A percentile compares a stretch with the other conserved stretches of the same genome.
These are phyloP conservation scores for Phalera bucephala DNA, from an alignment of 2,888 invertebrate species.

Conservation along the genomic window DNA sequence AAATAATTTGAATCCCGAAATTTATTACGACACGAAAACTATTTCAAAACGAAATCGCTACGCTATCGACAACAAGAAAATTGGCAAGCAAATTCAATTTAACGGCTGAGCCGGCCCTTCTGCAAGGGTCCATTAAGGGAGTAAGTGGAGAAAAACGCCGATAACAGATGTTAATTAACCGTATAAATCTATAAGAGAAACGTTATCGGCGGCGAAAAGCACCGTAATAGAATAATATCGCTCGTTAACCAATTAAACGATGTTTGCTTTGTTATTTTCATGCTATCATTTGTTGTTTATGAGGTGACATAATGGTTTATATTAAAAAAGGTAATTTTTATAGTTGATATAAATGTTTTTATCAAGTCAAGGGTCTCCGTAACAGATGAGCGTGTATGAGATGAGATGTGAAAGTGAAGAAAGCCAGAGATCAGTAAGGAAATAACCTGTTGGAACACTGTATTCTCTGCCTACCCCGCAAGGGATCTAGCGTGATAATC, in stretches of 20 bases:
- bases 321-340: constrained; percentile 11
- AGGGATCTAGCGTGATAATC: too few species aligned
- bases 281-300: constrained; percentile 13
- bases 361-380: too few species aligned
- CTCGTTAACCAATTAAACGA: constrained; percentile 32
- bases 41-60: constrained; percentile 31
- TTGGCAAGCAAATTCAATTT: constrained; percentile 64
- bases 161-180: constrained; percentile 77
- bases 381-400: too few species aligned
- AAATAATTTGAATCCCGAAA: constrained; percentile 3
- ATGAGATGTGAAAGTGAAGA: too few species aligned
- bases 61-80: constrained; percentile 29
- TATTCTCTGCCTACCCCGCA: too few species aligned
- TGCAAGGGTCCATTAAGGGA: constrained; percentile 62
- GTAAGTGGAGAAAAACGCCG: constrained; percentile 67
- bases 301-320: background rate
- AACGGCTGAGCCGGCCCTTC: constrained; percentile 54
- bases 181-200: constrained; percentile 59
- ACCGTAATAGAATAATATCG: constrained; percentile 41
- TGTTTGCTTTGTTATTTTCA: constrained; percentile 20
- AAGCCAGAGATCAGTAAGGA: too few species aligned
- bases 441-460: too few species aligned
- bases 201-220: constrained; percentile 27
- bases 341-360: constrained; percentile 45
- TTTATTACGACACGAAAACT: constrained; percentile 21